Conservation (phyloP, 2,888 invertebrate genomes). For the Hydrotaea diabolus region DNA sequence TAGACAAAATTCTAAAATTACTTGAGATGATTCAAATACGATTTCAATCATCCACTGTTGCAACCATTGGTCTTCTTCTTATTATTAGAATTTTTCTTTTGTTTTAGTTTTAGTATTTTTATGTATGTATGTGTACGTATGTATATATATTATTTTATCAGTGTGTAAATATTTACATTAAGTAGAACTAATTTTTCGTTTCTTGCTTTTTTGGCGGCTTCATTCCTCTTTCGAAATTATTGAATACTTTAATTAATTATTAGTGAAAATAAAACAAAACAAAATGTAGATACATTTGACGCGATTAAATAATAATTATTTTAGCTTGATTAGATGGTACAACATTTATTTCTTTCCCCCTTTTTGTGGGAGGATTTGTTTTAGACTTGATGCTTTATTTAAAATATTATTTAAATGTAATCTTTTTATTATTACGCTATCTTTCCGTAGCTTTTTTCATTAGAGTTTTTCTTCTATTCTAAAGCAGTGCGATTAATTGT, state of each 20-base stretch:
- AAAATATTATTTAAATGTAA: background rate
- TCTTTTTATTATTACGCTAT: background rate
- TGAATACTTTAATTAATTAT: too few species aligned
- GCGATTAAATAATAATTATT: too few species aligned
- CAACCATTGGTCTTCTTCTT: slow-evolving; percentile 11
- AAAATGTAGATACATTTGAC: background rate
- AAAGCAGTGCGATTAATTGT: background rate
- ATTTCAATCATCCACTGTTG: too few species aligned
- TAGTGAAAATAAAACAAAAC: background rate
- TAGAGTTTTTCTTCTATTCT: background rate
- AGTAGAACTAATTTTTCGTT: slow-evolving; percentile 72
- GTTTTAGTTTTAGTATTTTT: slow-evolving; percentile 4
- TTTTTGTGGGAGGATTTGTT: too few species aligned
- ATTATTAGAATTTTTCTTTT: background rate
- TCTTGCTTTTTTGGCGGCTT: background rate
- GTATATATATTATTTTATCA: slow-evolving; percentile 28
- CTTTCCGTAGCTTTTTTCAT: background rate
- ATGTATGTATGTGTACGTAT: background rate
- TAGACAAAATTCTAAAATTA: background rate
- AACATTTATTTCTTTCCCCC: too few species aligned
- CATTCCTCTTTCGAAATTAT: slow-evolving; percentile 34
- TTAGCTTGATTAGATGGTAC: too few species aligned
- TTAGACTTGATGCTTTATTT: background rate
- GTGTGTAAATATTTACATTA: slow-evolving; percentile 75
- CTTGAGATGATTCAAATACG: too few species aligned